These are phyloP conservation scores for Cerceris rybyensis DNA, from an alignment of 2,888 invertebrate genomes.

Conservation along the genomic window DNA sequence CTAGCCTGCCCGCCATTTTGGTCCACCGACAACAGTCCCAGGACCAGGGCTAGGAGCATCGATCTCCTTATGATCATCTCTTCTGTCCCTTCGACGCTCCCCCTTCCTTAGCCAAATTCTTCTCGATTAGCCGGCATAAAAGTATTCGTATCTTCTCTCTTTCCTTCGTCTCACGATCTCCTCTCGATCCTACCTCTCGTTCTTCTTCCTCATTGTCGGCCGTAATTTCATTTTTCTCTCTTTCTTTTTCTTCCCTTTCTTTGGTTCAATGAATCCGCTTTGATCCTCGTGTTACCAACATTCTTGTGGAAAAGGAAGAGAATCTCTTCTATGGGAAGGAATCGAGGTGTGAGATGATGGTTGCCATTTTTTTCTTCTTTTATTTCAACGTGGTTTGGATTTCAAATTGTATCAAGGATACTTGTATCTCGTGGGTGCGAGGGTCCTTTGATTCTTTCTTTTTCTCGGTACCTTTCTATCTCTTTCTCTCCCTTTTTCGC, in stretches of 20 bases:
- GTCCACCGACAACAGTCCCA: conserved; percentile 72
- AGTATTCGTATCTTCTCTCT: conserved; percentile 1
- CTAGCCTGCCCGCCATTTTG: conserved; percentile 68
- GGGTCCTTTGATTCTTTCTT: conserved; percentile 9
- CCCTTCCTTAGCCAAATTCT: conserved; percentile 60
- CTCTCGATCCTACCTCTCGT: conserved; percentile 75
- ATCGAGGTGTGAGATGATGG: conserved; percentile 8
- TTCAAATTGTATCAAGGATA: conserved; percentile 1
- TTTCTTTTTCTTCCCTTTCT: conserved; percentile 23
- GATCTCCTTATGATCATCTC: conserved; percentile 76
- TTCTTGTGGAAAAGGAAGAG: background rate
- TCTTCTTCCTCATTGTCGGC: conserved; percentile 74
- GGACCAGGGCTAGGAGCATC: conserved; percentile 75
- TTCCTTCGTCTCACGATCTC: conserved; percentile 25
- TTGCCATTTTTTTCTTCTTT: conserved; percentile 31
- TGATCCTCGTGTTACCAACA: background rate
- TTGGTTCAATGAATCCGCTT: background rate
- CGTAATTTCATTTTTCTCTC: conserved; percentile 45
- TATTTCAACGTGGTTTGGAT: background rate
- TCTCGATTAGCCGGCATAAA: conserved; percentile 49
- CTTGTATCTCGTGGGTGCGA: background rate
- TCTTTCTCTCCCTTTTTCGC: conserved; percentile 1
- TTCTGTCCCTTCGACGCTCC: conserved; percentile 64
- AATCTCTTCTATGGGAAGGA: conserved; percentile 12
- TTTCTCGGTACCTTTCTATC: conserved; percentile 13